phyloP scores from a whole-genome alignment of 2,797 vertebrate species.

The Hapalemur alaotrensis region DNA sequence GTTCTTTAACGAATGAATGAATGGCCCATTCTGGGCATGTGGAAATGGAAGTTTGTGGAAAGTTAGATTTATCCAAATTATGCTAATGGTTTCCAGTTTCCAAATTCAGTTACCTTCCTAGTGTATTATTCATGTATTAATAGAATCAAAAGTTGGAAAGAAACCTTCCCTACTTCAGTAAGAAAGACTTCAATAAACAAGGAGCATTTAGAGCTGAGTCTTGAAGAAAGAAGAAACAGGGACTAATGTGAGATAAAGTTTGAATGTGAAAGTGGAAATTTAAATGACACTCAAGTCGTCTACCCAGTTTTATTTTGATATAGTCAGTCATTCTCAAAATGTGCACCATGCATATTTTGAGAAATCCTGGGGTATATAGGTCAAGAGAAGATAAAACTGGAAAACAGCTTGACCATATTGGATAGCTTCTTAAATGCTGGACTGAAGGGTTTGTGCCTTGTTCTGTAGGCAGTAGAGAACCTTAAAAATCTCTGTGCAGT shows the following conservation, averaged over 20 bases:
- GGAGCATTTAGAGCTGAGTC: neutral
- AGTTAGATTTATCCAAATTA: neutral
- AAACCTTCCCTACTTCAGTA: neutral
- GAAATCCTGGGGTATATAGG: neutral
- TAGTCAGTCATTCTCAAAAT: neutral
- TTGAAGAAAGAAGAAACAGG: neutral
- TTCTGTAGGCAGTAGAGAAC: neutral
- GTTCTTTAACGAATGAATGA: neutral
- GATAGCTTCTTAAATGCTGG: neutral
- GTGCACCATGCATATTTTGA: neutral
- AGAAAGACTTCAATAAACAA: neutral
- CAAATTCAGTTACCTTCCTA: neutral
- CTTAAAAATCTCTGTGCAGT: neutral
- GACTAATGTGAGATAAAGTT: neutral
- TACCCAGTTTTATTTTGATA: neutral
- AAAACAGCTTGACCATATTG: neutral
- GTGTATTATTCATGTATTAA: neutral
- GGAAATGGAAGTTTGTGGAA: neutral
- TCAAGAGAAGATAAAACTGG: constrained; percentile 30
- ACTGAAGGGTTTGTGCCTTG: neutral
- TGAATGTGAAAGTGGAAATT: neutral
- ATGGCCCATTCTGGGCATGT: neutral
- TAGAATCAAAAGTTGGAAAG: neutral
- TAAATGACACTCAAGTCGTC: neutral
- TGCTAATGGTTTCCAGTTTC: neutral